Evolutionary conservation across 92 coral and sea anemone genomes (phyloP), one percentile per base, ranked within the genome.

Genomic region (Porites evermanni): DNA sequence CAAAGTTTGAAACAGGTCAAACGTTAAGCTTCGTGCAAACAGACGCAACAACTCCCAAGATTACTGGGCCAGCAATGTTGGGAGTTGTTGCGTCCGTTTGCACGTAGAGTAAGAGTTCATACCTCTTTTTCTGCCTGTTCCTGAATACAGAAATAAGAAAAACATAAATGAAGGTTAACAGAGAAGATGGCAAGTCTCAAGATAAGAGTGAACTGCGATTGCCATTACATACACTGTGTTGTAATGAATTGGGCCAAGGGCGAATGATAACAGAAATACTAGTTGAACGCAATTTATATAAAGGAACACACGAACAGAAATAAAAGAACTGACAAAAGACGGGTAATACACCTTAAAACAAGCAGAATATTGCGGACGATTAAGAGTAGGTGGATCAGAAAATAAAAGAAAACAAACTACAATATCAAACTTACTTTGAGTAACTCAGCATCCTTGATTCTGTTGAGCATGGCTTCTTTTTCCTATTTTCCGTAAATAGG

Each of bases 121-220:
- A 92, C 95, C 88, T 94, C 98, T 32, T 74, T 78, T 79, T 94
- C 95, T 1, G 98, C 98, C 75, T 92, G 92, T 72, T 86, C 89
- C 87, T 83, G 87, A 17, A 17, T 60, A 14, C 1, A 29, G 13
- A 1, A 54, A 90, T 72, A 66, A n/a, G 32, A 67, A 56, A 51
- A 51, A 47, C 32, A 76, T 12, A 3, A 77, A 74, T 67, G 6
- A 3, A 70, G 72, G 64, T 20, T 10, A 53, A 8, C 16, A 56
- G 3, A 56, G 61, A 56, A 56, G 61, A 56, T 14, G 4, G 61
- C 61, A 56, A 14, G 12, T 11, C 61, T 14, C 12, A 11, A 11
- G 14, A 56, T 56, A 8, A 56, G 12, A 56, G 60, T 13, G 60
- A 54, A 54, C 11, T 56, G 61, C 61, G 16, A 56, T 14, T 56